Conservation (phyloP, 2,888 invertebrate species). For the Lomographa bimaculata region DNA sequence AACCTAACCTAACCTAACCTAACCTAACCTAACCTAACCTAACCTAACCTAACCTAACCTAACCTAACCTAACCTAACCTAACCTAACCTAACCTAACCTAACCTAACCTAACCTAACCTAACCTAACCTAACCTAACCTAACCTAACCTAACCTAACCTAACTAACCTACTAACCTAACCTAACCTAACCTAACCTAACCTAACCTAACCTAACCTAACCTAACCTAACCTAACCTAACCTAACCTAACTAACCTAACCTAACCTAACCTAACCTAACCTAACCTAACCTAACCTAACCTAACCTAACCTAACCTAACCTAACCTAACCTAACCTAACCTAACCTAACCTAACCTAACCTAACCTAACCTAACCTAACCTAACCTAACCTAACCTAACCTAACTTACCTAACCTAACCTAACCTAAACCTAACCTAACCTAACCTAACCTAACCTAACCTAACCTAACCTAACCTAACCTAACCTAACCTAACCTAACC, state of each 20-base stretch:
- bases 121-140: conserved; percentile 31
- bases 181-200: conserved; percentile 31
- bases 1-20: conserved; percentile 36
- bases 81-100: conserved; percentile 34
- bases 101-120: conserved; percentile 33
- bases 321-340: too few relatives aligned
- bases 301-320: conserved; percentile 35
- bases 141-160: conserved; percentile 32
- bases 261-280: too few relatives aligned
- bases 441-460: conserved; percentile 31
- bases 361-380: conserved; percentile 37
- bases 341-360: conserved; percentile 37
- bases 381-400: conserved; percentile 37
- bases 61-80: conserved; percentile 34
- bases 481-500: conserved; percentile 32
- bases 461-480: conserved; percentile 33
- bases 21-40: conserved; percentile 36
- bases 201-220: conserved; percentile 34
- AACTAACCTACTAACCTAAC: conserved; percentile 29
- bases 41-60: conserved; percentile 34
- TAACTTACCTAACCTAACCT: conserved; percentile 35
- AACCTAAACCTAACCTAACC: conserved; percentile 34
- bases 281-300: conserved; percentile 35
- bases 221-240: conserved; percentile 32
- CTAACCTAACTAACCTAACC: conserved; percentile 32